Conservation (phyloP, 2,113 vertebrate genomes). For the Spea bombifrons region DNA sequence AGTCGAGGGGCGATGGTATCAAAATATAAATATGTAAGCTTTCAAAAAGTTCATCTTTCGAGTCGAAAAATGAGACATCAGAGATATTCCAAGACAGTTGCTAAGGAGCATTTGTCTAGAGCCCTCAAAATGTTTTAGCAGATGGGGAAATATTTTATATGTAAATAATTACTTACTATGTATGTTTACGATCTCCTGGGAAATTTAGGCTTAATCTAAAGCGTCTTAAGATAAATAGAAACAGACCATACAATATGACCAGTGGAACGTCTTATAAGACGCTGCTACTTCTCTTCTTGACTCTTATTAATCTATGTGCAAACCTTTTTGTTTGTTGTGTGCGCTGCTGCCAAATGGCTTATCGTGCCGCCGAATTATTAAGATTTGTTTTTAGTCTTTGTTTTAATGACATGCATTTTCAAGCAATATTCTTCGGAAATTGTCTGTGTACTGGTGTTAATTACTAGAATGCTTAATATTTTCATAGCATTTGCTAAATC, state of each 20-base stretch:
- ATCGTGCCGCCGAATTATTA: conserved; percentile 29
- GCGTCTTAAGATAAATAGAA: no score
- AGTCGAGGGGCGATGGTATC: no score
- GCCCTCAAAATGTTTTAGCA: background rate
- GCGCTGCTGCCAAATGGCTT: conserved; percentile 39
- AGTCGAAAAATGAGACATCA: no score
- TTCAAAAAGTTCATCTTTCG: no score
- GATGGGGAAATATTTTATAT: background rate
- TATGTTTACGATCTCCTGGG: background rate
- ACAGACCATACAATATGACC: no score
- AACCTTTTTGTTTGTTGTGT: conserved; percentile 49
- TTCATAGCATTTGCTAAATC: conserved; percentile 34
- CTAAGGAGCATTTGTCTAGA: background rate
- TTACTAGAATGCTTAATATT: conserved; percentile 44
- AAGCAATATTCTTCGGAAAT: conserved; percentile 7
- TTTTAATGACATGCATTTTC: conserved; percentile 15
- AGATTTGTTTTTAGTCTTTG: background rate
- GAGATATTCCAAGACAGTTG: background rate
- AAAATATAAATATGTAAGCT: no score
- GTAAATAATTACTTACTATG: background rate
- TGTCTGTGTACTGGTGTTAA: conserved; percentile 20
- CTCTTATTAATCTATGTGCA: background rate
- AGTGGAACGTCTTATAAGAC: no score
- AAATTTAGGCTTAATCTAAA: background rate
- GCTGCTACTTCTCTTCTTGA: no score